Percentiles rank a stretch among this genome's conserved stretches.
Evolutionary conservation across 2,888 invertebrate genomes (phyloP).

Genomic region (Willowsia nigromaculata): DNA sequence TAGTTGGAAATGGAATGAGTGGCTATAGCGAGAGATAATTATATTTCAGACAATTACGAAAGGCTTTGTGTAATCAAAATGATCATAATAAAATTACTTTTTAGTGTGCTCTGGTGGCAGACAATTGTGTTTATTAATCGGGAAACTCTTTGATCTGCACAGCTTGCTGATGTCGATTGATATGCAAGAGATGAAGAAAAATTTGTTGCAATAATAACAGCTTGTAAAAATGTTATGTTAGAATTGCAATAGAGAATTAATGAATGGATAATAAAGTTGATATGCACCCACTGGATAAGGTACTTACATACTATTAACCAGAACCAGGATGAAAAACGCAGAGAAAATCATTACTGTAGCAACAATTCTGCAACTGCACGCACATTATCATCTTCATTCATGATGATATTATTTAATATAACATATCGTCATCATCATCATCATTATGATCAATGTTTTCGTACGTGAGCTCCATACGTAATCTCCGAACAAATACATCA

Average conservation of each 20-base stretch:
- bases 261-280: not conserved
- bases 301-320: no score
- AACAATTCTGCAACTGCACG: not conserved
- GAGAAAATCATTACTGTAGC: not conserved
- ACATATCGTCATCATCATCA: constrained; percentile 3
- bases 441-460: constrained; percentile 17
- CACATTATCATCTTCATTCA: not conserved
- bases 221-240: not conserved
- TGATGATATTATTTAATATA: not conserved
- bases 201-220: not conserved
- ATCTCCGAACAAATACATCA: not conserved
- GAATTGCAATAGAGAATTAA: not conserved
- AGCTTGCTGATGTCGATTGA: not conserved
- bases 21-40: not conserved
- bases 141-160: not conserved
- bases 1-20: not conserved
- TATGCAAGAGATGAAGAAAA: not conserved
- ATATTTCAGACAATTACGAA: not conserved
- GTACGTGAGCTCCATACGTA: constrained; percentile 35
- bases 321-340: not conserved
- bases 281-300: no score
- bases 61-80: not conserved
- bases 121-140: not conserved
- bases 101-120: not conserved
- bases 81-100: not conserved